Evolutionary conservation across 2,797 vertebrate genomes (phyloP), one percentile per base, ranked within the genome.

Genomic region (Cyprinella venusta): DNA sequence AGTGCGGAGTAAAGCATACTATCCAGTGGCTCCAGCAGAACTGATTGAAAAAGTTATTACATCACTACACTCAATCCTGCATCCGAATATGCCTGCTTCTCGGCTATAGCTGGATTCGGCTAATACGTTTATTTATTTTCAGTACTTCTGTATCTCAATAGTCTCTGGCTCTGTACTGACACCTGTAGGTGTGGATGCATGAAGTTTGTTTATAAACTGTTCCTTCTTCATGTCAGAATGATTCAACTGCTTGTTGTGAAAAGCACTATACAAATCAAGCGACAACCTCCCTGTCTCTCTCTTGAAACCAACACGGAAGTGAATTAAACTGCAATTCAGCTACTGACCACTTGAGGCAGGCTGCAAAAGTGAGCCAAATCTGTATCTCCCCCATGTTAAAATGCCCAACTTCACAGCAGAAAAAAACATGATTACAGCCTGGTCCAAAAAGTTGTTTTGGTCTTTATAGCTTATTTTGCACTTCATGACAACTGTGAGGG

Each of bases 1-100:
- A 85, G 91, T 88, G 86, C 88, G 71, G 59, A 33, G 67, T 52
- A 38, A 88, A 84, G 86, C 68, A 30, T 87, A 90, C 88, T 92
- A 93, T 93, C 92, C 91, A 92, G 90, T 87, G 89, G 86, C 90
- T 89, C 87, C 88, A 81, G 86, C 85, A 86, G 90, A 85, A 88
- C 78, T 92, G 93, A 94, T 89, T 90, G 93, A 94, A 92, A 92
- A 91, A 92, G 88, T 90, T 90, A 87, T 92, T 91, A 91, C 91
- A 91, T 93, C 91, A 93, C 92, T 87, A 91, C 89, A 90, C 72
- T 75, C 54, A 40, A 24, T 75, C 33, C 72, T 38, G 33, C 19
- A 24, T 59, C 21, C 1, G 7, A 59, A 75, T 75, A 75, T 38
- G 21, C 33, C 71, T 56, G 15, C 30, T 38, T 38, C 50, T 19